Conservation (phyloP, 2,888 invertebrate species). For the Ptychoptera albimana region DNA sequence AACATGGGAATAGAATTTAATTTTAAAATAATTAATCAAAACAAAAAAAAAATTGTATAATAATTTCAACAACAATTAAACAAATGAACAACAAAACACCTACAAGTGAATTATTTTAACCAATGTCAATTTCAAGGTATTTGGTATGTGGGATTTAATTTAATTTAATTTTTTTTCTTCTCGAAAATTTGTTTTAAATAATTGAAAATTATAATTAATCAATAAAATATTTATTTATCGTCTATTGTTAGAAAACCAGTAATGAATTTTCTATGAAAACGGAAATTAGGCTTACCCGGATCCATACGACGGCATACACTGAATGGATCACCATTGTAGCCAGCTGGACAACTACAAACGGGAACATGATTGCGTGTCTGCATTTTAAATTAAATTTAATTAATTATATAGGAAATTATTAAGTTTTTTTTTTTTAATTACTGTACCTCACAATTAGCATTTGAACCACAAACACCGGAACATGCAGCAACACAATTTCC, state of each 20-base stretch:
- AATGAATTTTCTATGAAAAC: too few relatives aligned
- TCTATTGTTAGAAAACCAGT: too few relatives aligned
- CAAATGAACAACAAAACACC: background rate
- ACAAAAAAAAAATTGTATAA: background rate
- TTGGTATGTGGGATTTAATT: too few relatives aligned
- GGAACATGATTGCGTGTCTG: slow-evolving; percentile 56
- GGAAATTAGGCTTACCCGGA: slow-evolving; percentile 41
- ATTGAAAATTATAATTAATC: too few relatives aligned
- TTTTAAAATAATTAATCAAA: background rate
- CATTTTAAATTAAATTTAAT: slow-evolving; percentile 1
- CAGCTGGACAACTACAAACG: slow-evolving; percentile 60
- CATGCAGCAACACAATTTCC: slow-evolving; percentile 70
- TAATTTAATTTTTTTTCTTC: too few relatives aligned
- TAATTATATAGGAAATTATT: background rate
- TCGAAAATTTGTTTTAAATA: too few relatives aligned
- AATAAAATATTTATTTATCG: too few relatives aligned
- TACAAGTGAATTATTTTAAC: background rate
- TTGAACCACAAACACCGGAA: slow-evolving; percentile 53
- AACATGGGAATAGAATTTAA: background rate
- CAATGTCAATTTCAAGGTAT: too few relatives aligned
- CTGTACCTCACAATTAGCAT: slow-evolving; percentile 56
- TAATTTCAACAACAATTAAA: background rate
- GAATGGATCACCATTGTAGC: slow-evolving; percentile 68
- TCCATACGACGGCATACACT: slow-evolving; percentile 52
- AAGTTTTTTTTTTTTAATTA: background rate